phyloP scores from a whole-genome alignment of 2,888 invertebrate genomes.

The Tiliacea citrago region DNA sequence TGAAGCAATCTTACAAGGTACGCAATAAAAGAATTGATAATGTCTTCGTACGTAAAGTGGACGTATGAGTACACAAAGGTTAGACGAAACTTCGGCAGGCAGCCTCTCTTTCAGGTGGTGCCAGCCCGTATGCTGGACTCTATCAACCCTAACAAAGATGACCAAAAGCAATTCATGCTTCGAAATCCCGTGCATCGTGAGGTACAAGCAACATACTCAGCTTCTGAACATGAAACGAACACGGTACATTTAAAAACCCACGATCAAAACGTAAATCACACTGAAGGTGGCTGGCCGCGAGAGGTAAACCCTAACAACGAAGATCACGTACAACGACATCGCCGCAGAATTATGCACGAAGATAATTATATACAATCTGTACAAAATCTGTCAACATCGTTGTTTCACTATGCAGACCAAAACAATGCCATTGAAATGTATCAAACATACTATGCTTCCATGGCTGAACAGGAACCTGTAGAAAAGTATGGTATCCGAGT shows the following conservation, averaged over 20 bases:
- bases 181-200: constrained; percentile 88
- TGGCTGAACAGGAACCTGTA: constrained; percentile 86
- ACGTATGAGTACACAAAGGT: constrained; percentile 87
- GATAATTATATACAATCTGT: constrained; percentile 93
- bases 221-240: constrained; percentile 90
- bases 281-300: constrained; percentile 96
- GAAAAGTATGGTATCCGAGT: constrained; percentile 91
- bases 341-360: constrained; percentile 95
- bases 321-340: constrained; percentile 93
- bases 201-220: constrained; percentile 85
- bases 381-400: constrained; percentile 87
- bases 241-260: constrained; percentile 91
- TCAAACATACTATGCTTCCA: constrained; percentile 93
- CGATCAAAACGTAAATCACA: constrained; percentile 93
- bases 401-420: constrained; percentile 93
- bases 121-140: constrained; percentile 85
- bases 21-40: constrained; percentile 52
- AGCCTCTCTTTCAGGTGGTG: constrained; percentile 85
- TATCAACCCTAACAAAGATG: constrained; percentile 79
- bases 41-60: constrained; percentile 77
- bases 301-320: constrained; percentile 92
- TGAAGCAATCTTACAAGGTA: constrained; percentile 29
- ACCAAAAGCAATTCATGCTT: constrained; percentile 85
- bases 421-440: constrained; percentile 96
- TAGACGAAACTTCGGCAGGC: constrained; percentile 88